A percentile compares a stretch with the other conserved stretches of the same genome.
These are phyloP conservation scores for Graptemys geographica DNA, from an alignment of 2,797 vertebrate species.

Conservation along the genomic window DNA sequence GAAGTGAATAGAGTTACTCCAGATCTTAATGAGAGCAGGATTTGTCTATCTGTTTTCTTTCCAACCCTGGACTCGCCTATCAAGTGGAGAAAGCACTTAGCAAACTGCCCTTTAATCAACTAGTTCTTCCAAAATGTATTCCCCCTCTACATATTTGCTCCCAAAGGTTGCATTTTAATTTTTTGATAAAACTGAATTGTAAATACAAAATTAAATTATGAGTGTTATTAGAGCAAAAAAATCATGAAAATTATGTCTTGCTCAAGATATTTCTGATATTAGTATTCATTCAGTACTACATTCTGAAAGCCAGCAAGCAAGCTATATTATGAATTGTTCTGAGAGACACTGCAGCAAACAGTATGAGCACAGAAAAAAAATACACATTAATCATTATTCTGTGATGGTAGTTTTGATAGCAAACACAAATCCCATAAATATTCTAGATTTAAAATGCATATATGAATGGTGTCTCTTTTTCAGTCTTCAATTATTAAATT, in stretches of 20 bases:
- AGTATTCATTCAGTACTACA: neutral
- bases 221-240: neutral
- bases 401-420: accelerated
- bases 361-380: neutral
- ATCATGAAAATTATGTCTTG: neutral
- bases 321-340: accelerated
- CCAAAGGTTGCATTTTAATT: neutral
- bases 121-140: neutral
- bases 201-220: neutral
- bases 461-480: neutral
- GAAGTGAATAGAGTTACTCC: neutral
- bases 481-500: accelerated
- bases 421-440: neutral
- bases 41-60: neutral
- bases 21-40: neutral
- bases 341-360: accelerated
- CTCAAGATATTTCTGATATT: neutral
- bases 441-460: neutral
- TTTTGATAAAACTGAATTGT: neutral
- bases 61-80: neutral
- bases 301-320: neutral
- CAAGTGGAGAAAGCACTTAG: neutral
- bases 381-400: accelerated
- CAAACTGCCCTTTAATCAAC: neutral
- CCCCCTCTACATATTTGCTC: neutral